Conservation (phyloP, 2,888 invertebrate species). For the Hyposoter dolosus region DNA sequence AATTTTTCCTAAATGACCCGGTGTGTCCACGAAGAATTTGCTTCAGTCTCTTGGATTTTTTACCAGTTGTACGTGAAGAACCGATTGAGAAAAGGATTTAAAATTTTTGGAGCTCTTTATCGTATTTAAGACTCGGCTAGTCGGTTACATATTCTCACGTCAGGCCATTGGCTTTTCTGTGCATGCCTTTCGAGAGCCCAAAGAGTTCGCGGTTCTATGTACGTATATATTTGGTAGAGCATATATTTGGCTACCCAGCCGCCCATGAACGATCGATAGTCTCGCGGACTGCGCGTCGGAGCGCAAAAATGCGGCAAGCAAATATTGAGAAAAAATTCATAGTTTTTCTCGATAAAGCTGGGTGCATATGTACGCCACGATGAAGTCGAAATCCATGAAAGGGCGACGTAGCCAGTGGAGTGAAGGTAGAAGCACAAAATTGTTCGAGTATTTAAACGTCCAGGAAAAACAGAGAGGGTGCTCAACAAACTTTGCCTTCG, state of each 20-base stretch:
- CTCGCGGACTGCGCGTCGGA: slow-evolving; percentile 72
- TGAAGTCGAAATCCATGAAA: slow-evolving; percentile 1
- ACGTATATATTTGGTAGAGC: slow-evolving; percentile 5
- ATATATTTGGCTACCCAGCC: slow-evolving; percentile 52
- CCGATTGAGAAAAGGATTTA: neutral
- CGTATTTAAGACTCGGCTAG: neutral
- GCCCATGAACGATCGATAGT: slow-evolving; percentile 71
- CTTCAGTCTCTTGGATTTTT: neutral
- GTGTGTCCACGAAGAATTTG: neutral
- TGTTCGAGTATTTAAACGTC: slow-evolving; percentile 50
- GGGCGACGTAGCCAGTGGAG: slow-evolving; percentile 9
- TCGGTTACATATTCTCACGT: slow-evolving; percentile 20
- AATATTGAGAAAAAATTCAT: slow-evolving; percentile 70
- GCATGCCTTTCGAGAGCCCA: slow-evolving; percentile 48
- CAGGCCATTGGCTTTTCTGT: slow-evolving; percentile 24
- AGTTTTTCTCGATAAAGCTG: neutral
- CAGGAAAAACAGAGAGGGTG: slow-evolving; percentile 30
- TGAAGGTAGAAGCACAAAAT: slow-evolving; percentile 39
- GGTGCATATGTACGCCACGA: neutral
- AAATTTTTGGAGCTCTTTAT: slow-evolving; percentile 3
- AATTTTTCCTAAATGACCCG: no score
- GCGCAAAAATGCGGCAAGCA: slow-evolving; percentile 74
- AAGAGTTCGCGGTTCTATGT: slow-evolving; percentile 29
- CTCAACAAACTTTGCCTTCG: slow-evolving; percentile 34
- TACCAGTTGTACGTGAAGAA: neutral